Conservation (phyloP, 2,113 vertebrate species). For the Chaetodon auriga region DNA sequence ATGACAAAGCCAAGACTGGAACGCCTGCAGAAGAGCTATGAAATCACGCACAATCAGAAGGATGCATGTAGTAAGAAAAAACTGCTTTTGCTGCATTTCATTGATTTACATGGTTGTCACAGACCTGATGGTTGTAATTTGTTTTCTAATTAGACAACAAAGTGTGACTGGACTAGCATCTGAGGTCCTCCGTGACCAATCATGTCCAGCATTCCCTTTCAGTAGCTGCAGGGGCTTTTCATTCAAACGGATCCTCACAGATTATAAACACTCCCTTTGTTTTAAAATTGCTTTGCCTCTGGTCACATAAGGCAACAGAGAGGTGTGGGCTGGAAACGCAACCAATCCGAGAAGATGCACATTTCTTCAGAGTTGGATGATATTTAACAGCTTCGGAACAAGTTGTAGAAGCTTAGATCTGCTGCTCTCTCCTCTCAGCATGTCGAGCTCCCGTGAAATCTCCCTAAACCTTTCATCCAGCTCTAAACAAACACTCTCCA, state of each 20-base stretch:
- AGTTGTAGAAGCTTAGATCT: background rate
- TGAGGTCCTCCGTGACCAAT: conserved; percentile 35
- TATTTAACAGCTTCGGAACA: background rate
- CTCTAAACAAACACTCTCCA: conserved; percentile 61
- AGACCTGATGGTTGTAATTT: background rate
- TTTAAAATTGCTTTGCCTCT: conserved; percentile 20
- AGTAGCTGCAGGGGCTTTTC: conserved; percentile 54
- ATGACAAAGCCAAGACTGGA: background rate
- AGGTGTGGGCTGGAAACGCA: background rate
- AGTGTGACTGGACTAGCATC: background rate
- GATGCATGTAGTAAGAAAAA: background rate
- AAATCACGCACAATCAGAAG: background rate
- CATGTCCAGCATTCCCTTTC: conserved; percentile 35
- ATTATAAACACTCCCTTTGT: conserved; percentile 40
- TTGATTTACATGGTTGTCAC: background rate
- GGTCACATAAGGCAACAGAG: background rate
- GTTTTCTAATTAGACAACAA: background rate
- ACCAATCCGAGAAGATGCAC: background rate
- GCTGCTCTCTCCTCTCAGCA: background rate
- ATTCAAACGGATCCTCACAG: conserved; percentile 60
- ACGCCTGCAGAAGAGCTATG: background rate
- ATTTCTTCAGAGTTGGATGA: background rate
- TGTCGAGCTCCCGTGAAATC: background rate
- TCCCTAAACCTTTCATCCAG: conserved; percentile 22
- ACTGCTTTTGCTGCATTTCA: conserved; percentile 15